Conservation (phyloP, 2,888 invertebrate species). For the Andrena trimmerana region DNA sequence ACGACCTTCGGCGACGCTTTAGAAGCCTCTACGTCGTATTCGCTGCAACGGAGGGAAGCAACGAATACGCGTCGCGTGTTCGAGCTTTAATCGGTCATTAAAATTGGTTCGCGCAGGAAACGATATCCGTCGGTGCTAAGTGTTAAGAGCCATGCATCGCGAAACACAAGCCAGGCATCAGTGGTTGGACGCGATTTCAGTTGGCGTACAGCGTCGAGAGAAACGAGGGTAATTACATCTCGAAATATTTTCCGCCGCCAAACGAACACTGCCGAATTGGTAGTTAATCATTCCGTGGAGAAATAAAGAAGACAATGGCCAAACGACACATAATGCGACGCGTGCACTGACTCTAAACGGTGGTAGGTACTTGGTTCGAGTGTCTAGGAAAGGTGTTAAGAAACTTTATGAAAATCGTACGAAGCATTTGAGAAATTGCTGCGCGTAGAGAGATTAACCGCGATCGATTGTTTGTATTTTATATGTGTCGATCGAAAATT, state of each 20-base stretch:
- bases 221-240: constrained; percentile 9
- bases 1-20: constrained; percentile 40
- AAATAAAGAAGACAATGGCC: background rate
- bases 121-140: constrained; percentile 11
- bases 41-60: background rate
- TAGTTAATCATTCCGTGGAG: constrained; percentile 11
- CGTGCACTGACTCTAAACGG: background rate
- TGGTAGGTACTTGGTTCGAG: background rate
- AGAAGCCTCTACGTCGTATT: constrained; percentile 24
- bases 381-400: background rate
- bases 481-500: background rate
- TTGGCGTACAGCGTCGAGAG: constrained; percentile 45
- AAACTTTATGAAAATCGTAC: background rate
- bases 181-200: constrained; percentile 31
- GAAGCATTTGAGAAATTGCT: background rate
- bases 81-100: constrained; percentile 36
- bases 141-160: constrained; percentile 28
- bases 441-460: background rate
- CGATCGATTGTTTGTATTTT: background rate
- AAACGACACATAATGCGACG: background rate
- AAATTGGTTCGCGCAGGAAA: constrained; percentile 47
- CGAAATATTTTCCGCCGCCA: background rate
- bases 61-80: background rate
- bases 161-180: constrained; percentile 16
- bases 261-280: background rate